phyloP scores from a whole-genome alignment of 2,113 vertebrate species.

The Mionectes macconnelli region DNA sequence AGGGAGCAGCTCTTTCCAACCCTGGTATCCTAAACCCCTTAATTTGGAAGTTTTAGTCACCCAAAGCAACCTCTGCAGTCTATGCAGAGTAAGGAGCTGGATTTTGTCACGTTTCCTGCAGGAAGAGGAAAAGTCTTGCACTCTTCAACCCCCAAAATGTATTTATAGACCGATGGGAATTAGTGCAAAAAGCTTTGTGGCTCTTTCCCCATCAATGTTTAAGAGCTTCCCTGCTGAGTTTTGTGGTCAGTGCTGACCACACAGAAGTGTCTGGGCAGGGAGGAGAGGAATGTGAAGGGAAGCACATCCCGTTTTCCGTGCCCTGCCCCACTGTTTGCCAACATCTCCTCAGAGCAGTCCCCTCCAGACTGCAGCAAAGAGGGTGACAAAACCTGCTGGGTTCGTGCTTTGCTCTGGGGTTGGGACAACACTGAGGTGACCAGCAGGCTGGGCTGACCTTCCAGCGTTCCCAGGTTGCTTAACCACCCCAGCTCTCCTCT shows the following conservation, averaged over 20 bases:
- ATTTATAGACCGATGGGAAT: neutral
- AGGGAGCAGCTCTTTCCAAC: neutral
- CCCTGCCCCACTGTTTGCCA: neutral
- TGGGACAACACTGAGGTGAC: neutral
- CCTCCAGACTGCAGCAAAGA: neutral
- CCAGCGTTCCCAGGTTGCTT: neutral
- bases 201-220: neutral
- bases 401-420: neutral
- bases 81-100: neutral
- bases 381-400: neutral
- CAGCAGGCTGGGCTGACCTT: neutral
- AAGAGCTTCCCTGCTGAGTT: neutral
- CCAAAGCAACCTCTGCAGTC: neutral
- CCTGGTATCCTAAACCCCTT: neutral
- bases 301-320: neutral
- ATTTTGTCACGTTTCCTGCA: neutral
- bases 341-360: neutral
- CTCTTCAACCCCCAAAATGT: neutral
- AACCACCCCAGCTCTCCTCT: neutral
- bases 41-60: neutral
- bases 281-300: neutral
- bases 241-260: rapidly evolving
- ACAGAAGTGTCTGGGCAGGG: neutral
- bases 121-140: neutral
- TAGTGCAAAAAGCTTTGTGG: neutral